Base-by-base conservation (phyloP, 2,113 vertebrate species). In the Ptilorrhoa leucosticta region DNA sequence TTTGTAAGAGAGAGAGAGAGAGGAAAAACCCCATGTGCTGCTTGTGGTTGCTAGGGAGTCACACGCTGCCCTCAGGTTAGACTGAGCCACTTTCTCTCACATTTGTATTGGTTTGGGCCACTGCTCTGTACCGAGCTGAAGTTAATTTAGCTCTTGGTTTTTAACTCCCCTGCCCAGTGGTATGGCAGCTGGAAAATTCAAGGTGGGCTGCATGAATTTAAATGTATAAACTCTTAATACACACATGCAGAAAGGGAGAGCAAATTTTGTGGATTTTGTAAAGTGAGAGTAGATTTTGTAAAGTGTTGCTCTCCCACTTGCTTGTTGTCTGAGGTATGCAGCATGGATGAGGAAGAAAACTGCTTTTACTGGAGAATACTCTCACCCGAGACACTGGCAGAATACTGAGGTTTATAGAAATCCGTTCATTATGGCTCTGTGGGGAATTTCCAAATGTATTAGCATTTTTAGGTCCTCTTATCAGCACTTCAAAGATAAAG, bases 381-480 rank as follows among this genome's bases (percentile, higher is more conserved):
- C 83, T 64, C 77, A 69, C 88, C 48, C 4, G 1, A 84, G 90
- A 72, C 86, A 19, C 65, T 53, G 82, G 47, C 54, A 91, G 93
- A 96, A 96, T 77, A 88, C 89, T 77, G 86, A 96, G 70, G 65
- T 97, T 96, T 95, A 57, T 93, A 97, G 83, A 86, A 96, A 97
- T 94, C 97, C 91, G 64, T 89, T 96, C 96, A 71, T 97, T 90
- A 78, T 44, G 82, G 70, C 91, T 96, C 95, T 86, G 84, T 42
- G 16, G 97, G 97, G 97, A 97, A 90, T 90, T 93, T 92, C 90
- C 93, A 91, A 76, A 12, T 10, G 68, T 73, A 93, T 97, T 96
- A 96, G 95, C 97, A 83, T 96, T 94, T 93, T 92, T 90, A 92
- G 93, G 93, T 78, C 77, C 88, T 95, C 93, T 94, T 97, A 96